These are phyloP conservation scores for Galeopsomyia nigrocyanea DNA, from an alignment of 2,888 invertebrate genomes.

Conservation along the genomic window DNA sequence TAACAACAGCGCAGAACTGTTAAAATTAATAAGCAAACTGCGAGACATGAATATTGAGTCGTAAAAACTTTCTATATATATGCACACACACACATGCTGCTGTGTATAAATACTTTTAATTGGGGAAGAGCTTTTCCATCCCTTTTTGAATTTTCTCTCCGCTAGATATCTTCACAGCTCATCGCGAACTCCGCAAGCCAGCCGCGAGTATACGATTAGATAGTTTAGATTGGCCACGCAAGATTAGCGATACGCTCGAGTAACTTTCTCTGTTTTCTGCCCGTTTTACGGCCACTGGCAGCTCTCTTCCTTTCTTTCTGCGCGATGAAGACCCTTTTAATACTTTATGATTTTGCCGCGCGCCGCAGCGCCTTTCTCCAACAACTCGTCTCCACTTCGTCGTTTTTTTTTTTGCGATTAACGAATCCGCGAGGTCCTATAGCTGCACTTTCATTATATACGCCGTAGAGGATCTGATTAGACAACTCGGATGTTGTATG, in stretches of 20 bases:
- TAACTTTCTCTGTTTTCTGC: slow-evolving; percentile 49
- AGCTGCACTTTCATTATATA: slow-evolving; percentile 34
- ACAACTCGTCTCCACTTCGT: neutral
- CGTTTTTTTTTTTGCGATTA: slow-evolving; percentile 30
- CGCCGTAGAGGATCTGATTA: slow-evolving; percentile 38
- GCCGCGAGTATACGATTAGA: slow-evolving; percentile 47
- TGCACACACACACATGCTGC: no score
- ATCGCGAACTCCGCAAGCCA: no score
- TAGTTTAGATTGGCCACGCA: slow-evolving; percentile 45
- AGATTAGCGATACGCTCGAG: slow-evolving; percentile 47
- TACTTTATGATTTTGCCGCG: slow-evolving; percentile 23
- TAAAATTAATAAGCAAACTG: no score
- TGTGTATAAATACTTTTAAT: no score
- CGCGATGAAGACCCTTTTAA: slow-evolving; percentile 30
- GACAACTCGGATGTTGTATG: slow-evolving; percentile 1
- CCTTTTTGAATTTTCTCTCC: slow-evolving; percentile 15
- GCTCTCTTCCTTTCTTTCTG: neutral
- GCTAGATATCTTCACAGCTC: no score
- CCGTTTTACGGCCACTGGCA: slow-evolving; percentile 19
- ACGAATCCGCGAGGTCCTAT: slow-evolving; percentile 16
- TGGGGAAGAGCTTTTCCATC: no score
- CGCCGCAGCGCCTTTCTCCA: neutral
- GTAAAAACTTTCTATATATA: no score
- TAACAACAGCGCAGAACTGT: no score
- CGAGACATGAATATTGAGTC: no score